Evolutionary conservation across 2,113 vertebrate species (phyloP), one percentile per base, ranked within the genome.

Genomic region (Cyanoderma ruficeps): DNA sequence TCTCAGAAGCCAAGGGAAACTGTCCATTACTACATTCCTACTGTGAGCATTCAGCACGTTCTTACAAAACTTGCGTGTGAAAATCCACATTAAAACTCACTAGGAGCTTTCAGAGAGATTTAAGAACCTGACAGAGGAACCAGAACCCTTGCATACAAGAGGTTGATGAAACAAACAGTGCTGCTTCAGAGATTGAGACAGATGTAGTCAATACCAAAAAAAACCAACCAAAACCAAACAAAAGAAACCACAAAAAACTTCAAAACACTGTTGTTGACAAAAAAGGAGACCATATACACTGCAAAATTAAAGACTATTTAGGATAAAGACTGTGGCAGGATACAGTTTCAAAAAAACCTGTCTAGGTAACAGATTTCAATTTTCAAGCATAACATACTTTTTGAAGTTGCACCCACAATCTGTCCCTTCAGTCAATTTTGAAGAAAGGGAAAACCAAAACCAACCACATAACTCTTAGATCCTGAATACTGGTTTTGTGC

Each of bases 151-250:
- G 72, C 21, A 21, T 1, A 2, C 14, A 61, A 56, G 28, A 30
- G 10, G 21, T 4, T 2, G 1, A 49, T 13, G 33, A 70, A 89
- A 74, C 25, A 64, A 74, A 27, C 2, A 27, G 13, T 0, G 2
- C 23, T 74, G 24, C 41, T 67, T 76, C n/a, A 46, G 33, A 63
- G 69, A 76, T 1, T 50, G 42, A 70, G 56, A 13, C 28, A 61
- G 23, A 69, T 42, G 13, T 3, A 50, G 15, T 30, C 16, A 63
- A n/a, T 15, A 6, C 4, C 22, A 64, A 49, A 49, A 55, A 61
- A 24, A 5, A 5, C 47, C 6, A 23, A 11, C 47, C 3, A 49
- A 39, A 46, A 46, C 10, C 44, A 46, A 24, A 57, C 27, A 28
- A 33, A 46, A 55, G 39, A 61, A 24, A 5, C 4, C 47, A 23